These are phyloP conservation scores for Acanthosepion lycidas DNA, from an alignment of 2,888 invertebrate genomes.

Conservation along the genomic window DNA sequence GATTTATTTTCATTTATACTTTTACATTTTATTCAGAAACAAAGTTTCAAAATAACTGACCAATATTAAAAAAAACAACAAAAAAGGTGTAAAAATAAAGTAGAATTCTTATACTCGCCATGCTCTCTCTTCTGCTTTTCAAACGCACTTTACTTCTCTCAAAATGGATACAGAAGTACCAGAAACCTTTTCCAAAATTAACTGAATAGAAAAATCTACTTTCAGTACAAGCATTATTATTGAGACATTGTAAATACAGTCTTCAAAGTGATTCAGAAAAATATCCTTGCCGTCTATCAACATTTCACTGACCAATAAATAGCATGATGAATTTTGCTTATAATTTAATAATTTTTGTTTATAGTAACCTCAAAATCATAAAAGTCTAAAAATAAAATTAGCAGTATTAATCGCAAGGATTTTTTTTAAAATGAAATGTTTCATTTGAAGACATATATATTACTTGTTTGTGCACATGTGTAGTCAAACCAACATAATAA, in stretches of 20 bases:
- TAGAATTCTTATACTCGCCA: not conserved
- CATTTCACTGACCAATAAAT: no score
- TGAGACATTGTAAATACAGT: not conserved
- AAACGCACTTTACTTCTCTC: not conserved
- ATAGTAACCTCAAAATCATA: no score
- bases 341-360: no score
- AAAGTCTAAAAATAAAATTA: no score
- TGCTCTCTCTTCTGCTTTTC: not conserved
- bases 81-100: not conserved
- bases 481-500: no score
- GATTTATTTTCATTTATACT: not conserved
- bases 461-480: no score
- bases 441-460: no score
- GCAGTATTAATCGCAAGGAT: no score
- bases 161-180: not conserved
- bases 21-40: not conserved
- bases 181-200: not conserved
- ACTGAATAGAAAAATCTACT: not conserved
- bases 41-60: slow-evolving; percentile 21
- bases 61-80: not conserved
- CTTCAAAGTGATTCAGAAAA: not conserved
- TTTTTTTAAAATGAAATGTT: no score
- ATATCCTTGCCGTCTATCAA: not conserved
- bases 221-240: not conserved
- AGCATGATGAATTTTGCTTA: no score